phyloP scores from a whole-genome alignment of 2,113 vertebrate species.

The Bostrychus sinensis region DNA sequence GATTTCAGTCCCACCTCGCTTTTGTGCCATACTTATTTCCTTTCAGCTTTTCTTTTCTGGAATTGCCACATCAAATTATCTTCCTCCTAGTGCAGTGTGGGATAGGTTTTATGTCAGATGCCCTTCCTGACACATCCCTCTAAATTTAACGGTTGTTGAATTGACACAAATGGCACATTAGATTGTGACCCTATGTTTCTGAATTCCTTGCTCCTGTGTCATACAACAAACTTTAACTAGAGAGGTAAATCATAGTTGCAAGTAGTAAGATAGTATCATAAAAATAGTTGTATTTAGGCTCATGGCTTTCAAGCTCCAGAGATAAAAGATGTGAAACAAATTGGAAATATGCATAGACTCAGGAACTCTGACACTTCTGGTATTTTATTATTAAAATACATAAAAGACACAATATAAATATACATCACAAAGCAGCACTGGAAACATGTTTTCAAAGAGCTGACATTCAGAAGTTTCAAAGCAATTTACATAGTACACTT shows the following conservation, averaged over 20 bases:
- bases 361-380: background rate
- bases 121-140: no score
- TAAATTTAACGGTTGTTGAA: no score
- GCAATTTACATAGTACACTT: conserved; percentile 8
- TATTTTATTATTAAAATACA: conserved; percentile 9
- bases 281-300: conserved; percentile 1
- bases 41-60: no score
- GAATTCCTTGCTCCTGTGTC: background rate
- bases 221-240: background rate
- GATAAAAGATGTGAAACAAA: conserved; percentile 6
- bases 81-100: no score
- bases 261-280: background rate
- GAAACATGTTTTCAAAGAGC: conserved; percentile 4
- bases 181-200: background rate
- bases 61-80: background rate
- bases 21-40: background rate
- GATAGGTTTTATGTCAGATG: no score
- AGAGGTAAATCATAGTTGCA: background rate
- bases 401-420: conserved; percentile 7
- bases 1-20: background rate
- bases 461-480: conserved; percentile 7
- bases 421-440: conserved; percentile 2
- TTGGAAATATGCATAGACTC: background rate
- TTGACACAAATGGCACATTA: background rate
- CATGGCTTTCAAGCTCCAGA: conserved; percentile 3